phyloP scores from a whole-genome alignment of 2,888 invertebrate species.

The Acanthoscelides obtectus region DNA sequence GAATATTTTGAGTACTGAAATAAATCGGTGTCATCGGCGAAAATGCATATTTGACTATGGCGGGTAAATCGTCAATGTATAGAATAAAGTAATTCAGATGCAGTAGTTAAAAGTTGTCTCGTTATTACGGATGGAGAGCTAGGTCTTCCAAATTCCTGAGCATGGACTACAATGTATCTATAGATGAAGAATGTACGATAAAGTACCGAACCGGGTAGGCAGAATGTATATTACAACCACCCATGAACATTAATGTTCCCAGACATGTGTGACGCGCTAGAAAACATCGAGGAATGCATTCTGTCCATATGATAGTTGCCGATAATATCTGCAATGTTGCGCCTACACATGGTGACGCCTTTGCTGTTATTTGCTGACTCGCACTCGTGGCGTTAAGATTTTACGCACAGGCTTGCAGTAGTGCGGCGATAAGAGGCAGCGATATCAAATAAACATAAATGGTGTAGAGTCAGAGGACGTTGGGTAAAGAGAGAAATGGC shows the following conservation, averaged over 20 bases:
- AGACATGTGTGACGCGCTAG: neutral
- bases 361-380: neutral
- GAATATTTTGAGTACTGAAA: too few species aligned
- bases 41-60: too few species aligned
- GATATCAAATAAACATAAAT: neutral
- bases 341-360: neutral
- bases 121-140: too few species aligned
- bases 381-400: neutral
- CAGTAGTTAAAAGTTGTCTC: too few species aligned
- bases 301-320: neutral
- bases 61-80: too few species aligned
- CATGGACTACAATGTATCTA: too few species aligned
- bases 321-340: neutral
- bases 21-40: too few species aligned
- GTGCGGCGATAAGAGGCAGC: neutral
- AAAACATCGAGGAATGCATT: neutral
- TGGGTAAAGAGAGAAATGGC: neutral
- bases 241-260: neutral
- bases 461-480: neutral
- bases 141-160: too few species aligned
- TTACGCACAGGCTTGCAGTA: neutral
- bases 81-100: too few species aligned
- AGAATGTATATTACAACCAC: neutral
- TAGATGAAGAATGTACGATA: too few species aligned
- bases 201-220: neutral